phyloP scores from a whole-genome alignment of 2,888 invertebrate species.

The Ectemnius continuus region DNA sequence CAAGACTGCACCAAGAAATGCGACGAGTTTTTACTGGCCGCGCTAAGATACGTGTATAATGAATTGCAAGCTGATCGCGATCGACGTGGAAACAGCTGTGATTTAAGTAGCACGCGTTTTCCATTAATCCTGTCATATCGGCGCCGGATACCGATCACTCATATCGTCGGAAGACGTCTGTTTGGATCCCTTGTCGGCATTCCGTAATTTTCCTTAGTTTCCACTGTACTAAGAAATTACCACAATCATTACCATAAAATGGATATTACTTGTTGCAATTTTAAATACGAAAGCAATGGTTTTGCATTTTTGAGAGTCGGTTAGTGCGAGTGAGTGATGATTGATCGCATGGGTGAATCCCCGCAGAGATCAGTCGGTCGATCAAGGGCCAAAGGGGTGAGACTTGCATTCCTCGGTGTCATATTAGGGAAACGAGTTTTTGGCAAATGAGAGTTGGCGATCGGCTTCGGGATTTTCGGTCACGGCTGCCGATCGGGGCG shows the following conservation, averaged over 20 bases:
- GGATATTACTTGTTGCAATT: too few species aligned
- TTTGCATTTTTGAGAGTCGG: too few species aligned
- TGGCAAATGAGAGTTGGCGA: constrained; percentile 12
- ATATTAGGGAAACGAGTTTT: constrained; percentile 52
- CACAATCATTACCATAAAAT: too few species aligned
- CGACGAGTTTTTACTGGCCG: constrained; percentile 4
- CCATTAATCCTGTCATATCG: background rate
- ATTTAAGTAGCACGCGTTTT: constrained; percentile 3
- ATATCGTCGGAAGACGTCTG: too few species aligned
- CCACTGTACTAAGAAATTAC: background rate
- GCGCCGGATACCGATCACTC: background rate
- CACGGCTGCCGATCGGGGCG: constrained; percentile 31
- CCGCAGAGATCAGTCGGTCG: background rate
- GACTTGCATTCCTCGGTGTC: constrained; percentile 43
- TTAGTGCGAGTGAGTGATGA: constrained; percentile 34
- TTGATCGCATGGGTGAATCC: constrained; percentile 28
- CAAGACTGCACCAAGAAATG: constrained; percentile 1
- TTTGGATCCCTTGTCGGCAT: too few species aligned
- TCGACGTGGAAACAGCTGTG: constrained; percentile 9
- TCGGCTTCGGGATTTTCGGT: constrained; percentile 18
- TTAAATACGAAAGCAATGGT: too few species aligned
- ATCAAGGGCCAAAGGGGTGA: background rate
- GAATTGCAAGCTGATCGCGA: constrained; percentile 11
- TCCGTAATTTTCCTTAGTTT: background rate
- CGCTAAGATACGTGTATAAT: background rate